Evolutionary conservation across 2,113 vertebrate species (phyloP).

Genomic region (Hippocampus barbouri): DNA sequence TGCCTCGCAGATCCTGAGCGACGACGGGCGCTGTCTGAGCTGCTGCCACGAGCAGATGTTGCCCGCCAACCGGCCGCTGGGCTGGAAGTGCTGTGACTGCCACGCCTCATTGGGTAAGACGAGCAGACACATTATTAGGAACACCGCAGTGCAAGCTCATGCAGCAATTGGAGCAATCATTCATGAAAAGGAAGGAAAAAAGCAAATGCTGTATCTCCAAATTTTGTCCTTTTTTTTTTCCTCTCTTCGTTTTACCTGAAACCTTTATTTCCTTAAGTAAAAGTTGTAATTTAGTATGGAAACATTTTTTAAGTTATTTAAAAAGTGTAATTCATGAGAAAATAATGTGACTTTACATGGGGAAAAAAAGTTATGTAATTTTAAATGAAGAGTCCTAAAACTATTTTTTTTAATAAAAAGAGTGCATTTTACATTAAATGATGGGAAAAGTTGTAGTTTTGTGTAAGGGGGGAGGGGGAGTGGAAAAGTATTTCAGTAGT

Average conservation of each 20-base stretch:
- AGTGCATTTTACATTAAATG: no score
- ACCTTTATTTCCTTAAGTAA: background rate
- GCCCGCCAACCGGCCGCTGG: slow-evolving; percentile 1
- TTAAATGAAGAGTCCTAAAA: no score
- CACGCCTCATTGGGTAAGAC: slow-evolving; percentile 67
- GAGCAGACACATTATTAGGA: background rate
- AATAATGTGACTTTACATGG: no score
- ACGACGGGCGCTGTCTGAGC: slow-evolving; percentile 80
- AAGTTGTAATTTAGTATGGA: background rate
- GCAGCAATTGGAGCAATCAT: background rate
- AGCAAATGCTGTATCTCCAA: no score
- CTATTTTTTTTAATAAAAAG: no score
- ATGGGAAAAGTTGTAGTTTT: no score
- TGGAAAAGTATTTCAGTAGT: no score
- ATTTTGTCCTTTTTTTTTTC: background rate
- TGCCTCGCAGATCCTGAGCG: slow-evolving; percentile 67
- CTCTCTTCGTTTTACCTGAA: background rate
- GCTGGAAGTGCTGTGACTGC: slow-evolving; percentile 85
- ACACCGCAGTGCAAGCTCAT: background rate
- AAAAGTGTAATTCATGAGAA: background rate
- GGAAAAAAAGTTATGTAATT: no score
- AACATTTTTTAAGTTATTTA: background rate
- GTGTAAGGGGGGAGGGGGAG: no score
- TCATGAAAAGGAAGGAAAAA: no score
- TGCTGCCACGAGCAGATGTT: slow-evolving; percentile 73